phyloP scores from a whole-genome alignment of 2,888 invertebrate species.

The Drosophila austrosaltans region DNA sequence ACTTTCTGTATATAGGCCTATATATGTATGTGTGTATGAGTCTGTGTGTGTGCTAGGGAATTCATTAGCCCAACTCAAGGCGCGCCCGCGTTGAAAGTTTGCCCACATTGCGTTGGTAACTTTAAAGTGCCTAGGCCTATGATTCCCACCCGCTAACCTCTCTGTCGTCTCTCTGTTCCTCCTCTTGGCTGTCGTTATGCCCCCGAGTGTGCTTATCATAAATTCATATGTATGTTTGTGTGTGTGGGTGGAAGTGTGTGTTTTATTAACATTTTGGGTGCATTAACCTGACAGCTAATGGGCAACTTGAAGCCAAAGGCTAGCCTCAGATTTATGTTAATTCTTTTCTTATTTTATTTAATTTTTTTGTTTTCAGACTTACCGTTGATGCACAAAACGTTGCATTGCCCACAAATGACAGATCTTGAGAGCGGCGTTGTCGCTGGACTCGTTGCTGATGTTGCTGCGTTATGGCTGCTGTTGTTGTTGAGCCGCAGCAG shows the following conservation, averaged over 20 bases:
- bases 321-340: conserved; percentile 48
- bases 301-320: conserved; percentile 35
- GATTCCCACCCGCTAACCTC: conserved; percentile 7
- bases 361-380: conserved; percentile 60
- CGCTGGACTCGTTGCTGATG: conserved; percentile 58
- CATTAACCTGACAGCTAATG: conserved; percentile 69
- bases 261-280: conserved; percentile 74
- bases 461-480: conserved; percentile 45
- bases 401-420: conserved; percentile 84
- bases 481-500: conserved; percentile 25
- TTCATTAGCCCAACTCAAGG: conserved; percentile 70
- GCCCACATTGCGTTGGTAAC: conserved; percentile 50
- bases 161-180: background rate
- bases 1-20: conserved; percentile 15
- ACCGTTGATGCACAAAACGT: conserved; percentile 83
- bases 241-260: conserved; percentile 34
- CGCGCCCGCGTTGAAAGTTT: conserved; percentile 50
- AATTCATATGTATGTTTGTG: conserved; percentile 59
- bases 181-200: conserved; percentile 35
- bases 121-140: conserved; percentile 61
- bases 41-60: conserved; percentile 64
- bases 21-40: conserved; percentile 25
- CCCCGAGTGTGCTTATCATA: conserved; percentile 73
- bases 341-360: background rate
- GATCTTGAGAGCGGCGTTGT: conserved; percentile 71